Percentiles rank a stretch among this genome's conserved stretches.
Conservation (phyloP, 2,888 invertebrate genomes). For the Hesperia comma region DNA sequence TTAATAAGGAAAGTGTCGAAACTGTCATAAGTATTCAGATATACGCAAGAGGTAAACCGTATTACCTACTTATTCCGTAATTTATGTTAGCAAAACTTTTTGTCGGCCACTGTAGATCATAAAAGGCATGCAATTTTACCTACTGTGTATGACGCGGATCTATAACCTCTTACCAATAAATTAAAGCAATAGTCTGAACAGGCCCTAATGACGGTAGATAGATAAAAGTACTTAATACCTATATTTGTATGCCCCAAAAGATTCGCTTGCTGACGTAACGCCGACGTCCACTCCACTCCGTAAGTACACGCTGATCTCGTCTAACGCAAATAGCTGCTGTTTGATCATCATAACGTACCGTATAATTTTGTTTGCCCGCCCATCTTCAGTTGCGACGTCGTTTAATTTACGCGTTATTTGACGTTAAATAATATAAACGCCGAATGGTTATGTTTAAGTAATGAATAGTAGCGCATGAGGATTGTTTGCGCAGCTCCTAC, state of each 20-base stretch:
- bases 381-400: constrained; percentile 27
- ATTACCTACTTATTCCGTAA: too few relatives aligned
- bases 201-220: too few relatives aligned
- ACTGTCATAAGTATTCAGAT: too few relatives aligned
- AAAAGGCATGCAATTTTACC: too few relatives aligned
- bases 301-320: constrained; percentile 4
- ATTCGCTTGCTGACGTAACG: neutral
- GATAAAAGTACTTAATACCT: too few relatives aligned
- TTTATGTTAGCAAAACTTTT: too few relatives aligned
- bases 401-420: constrained; percentile 26
- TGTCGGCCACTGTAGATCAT: too few relatives aligned
- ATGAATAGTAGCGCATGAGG: constrained; percentile 23
- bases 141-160: too few relatives aligned
- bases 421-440: constrained; percentile 29
- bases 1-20: too few relatives aligned
- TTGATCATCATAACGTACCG: constrained; percentile 30
- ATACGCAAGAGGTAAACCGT: too few relatives aligned
- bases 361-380: constrained; percentile 32
- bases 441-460: constrained; percentile 31
- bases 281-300: constrained; percentile 8
- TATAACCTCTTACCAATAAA: too few relatives aligned
- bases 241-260: neutral
- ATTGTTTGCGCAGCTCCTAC: constrained; percentile 20
- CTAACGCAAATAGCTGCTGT: constrained; percentile 28
- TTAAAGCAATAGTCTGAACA: too few relatives aligned